Evolutionary conservation across 1,140 invertebrate genomes (phyloP), one percentile per base, ranked within the genome.

Genomic region (Magallana angulata): DNA sequence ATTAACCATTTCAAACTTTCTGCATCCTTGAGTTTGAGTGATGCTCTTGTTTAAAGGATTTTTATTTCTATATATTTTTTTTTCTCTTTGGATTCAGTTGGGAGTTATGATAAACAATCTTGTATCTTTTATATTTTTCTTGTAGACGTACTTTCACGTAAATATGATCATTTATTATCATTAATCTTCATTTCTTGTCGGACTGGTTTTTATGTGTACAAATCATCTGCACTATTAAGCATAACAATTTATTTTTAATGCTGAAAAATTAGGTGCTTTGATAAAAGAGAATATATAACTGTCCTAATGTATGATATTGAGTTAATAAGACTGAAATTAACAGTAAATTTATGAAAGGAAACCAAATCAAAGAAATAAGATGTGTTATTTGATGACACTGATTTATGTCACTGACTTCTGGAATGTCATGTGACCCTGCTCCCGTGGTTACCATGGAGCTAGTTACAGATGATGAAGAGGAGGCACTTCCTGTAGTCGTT

Each of bases 101-200:
- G 12, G 68, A 24, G 68, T 76, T 76, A 76, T 76, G 68, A 76
- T 76, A 76, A 30, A 76, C 68, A 76, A 76, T 24, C 68, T 30
- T 30, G 68, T 76, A 76, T 76, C 68, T 76, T 36, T 76, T 24
- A 30, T 9, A 30, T 76, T 76, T 64, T 68, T 68, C 24, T 76
- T 76, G 36, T 24, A 30, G 24, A 76, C 18, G 68, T 48, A 48
- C 3, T 48, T 48, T 48, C 36, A 48, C 36, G 36, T 76, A 76
- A 76, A 76, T 76, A 76, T 76, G 68, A 76, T 76, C 68, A 76
- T 76, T 76, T 76, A 76, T 76, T 76, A 76, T 76, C 68, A 76
- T 76, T 76, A 76, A 76, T 76, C 68, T 76, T 76, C 18, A 3
- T 76, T 76, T 11, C 68, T 76, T 76, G 68, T 76, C 18, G 14